Evolutionary conservation across 2,797 vertebrate genomes (phyloP).

Genomic region (Manis crassicaudata): DNA sequence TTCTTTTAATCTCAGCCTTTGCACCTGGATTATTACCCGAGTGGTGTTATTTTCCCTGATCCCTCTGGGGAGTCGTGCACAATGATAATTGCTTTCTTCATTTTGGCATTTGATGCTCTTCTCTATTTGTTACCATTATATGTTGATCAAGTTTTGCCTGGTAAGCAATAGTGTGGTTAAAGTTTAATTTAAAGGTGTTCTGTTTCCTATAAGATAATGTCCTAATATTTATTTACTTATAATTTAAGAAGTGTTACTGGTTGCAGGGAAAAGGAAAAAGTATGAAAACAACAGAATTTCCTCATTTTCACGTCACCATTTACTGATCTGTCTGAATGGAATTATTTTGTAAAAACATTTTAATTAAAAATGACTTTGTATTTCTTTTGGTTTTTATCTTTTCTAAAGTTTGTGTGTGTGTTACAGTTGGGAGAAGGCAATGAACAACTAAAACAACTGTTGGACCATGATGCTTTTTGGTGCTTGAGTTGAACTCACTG

Average conservation of each 20-base stretch:
- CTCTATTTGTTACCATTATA: slow-evolving; percentile 93
- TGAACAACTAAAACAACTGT: neutral
- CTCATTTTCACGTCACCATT: neutral
- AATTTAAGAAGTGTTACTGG: neutral
- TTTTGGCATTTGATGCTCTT: slow-evolving; percentile 90
- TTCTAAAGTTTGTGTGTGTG: neutral
- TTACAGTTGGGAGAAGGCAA: neutral
- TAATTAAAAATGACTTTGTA: neutral
- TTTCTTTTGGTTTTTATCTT: neutral
- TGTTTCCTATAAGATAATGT: neutral
- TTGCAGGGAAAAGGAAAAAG: neutral
- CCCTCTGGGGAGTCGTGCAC: slow-evolving; percentile 88
- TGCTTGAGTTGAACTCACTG: neutral
- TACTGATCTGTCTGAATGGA: neutral
- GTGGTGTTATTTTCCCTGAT: slow-evolving; percentile 89
- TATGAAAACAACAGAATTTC: neutral
- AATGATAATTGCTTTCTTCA: slow-evolving; percentile 88
- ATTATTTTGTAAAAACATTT: neutral
- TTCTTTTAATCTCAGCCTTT: slow-evolving; percentile 85
- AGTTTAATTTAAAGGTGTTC: neutral
- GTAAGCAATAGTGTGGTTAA: slow-evolving; percentile 80
- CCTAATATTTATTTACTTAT: neutral
- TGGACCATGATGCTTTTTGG: neutral
- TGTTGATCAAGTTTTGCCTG: slow-evolving; percentile 93
- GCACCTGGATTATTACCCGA: slow-evolving; percentile 88